Conservation (phyloP, 2,113 vertebrate species). For the Phalacrocorax brasilianus region DNA sequence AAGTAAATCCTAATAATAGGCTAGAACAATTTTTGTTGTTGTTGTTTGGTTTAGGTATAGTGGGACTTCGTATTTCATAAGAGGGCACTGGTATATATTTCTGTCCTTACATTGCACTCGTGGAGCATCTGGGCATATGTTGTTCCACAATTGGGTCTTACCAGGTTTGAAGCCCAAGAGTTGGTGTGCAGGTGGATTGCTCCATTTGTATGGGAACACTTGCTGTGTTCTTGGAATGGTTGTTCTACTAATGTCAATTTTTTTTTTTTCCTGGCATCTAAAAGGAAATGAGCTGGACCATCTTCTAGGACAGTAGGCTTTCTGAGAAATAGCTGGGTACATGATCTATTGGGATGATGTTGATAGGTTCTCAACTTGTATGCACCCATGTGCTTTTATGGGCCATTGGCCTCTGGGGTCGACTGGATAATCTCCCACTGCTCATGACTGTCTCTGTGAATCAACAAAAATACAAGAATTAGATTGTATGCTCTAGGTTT, state of each 20-base stretch:
- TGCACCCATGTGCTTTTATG: not conserved
- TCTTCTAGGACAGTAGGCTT: not conserved
- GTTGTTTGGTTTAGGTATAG: not conserved
- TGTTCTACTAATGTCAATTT: not conserved
- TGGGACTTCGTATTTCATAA: not conserved
- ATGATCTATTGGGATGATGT: not conserved
- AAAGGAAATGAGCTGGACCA: not conserved
- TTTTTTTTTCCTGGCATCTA: not conserved
- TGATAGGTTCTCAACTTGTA: not conserved
- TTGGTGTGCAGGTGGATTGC: not conserved
- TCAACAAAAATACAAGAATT: not conserved
- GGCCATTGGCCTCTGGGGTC: not conserved
- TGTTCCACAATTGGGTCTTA: not conserved
- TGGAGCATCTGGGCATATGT: not conserved
- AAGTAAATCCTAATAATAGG: not conserved
- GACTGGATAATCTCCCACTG: not conserved
- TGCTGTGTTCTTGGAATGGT: not conserved
- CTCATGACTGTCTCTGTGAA: not conserved
- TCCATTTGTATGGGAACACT: not conserved
- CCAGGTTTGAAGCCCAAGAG: not conserved
- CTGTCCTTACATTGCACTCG: not conserved
- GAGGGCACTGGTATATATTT: not conserved
- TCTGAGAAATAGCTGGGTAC: not conserved
- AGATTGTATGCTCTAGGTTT: not conserved
- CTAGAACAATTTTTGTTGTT: not conserved